Evolutionary conservation across 1,140 invertebrate genomes (phyloP).

Genomic region (Caenorhabditis elegans): WBcel235 BX284604.4:10870501-10871000

Average conservation of each 20-base stretch:
- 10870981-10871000: slow-evolving; percentile 83
- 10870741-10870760: not conserved
- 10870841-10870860: slow-evolving; percentile 32
- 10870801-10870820: not conserved
- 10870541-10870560: slow-evolving; percentile 18
- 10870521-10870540: not conserved
- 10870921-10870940: slow-evolving; percentile 44
- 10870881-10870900: slow-evolving; percentile 49
- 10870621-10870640: slow-evolving; percentile 26
- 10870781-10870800: not conserved
- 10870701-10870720: not conserved
- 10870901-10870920: slow-evolving; percentile 45
- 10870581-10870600: not conserved
- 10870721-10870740: not conserved
- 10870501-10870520: not conserved
- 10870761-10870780: not conserved
- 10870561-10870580: not conserved
- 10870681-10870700: not conserved
- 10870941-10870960: slow-evolving; percentile 52
- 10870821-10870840: too few relatives aligned
- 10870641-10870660: not conserved
- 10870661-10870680: not conserved
- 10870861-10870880: slow-evolving; percentile 53
- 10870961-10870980: slow-evolving; percentile 74
- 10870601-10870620: slow-evolving; percentile 9